Evolutionary conservation across 2,888 invertebrate genomes (phyloP), one percentile per base, ranked within the genome.

Genomic region (Leucophora obtusa): DNA sequence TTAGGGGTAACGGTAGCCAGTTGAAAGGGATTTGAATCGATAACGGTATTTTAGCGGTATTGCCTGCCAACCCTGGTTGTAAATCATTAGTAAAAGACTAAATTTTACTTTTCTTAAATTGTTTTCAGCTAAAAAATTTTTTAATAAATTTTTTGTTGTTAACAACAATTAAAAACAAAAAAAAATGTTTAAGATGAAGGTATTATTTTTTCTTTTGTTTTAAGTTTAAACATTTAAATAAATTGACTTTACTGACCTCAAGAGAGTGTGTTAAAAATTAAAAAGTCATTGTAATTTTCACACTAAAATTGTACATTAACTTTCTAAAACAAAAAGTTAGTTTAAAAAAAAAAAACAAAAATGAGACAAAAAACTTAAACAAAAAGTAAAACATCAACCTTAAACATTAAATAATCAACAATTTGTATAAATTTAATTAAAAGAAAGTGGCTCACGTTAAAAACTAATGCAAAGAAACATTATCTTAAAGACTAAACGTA

Each of bases 201-300:
- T 47, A 47, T 47, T 47, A 47, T n/a, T 47, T n/a, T 47, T 47
- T 47, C 14, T 47, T 47, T n/a, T n/a, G n/a, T n/a, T 47, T 38
- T 38, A 10, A 47, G 43, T 47, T 47, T 47, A 47, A 47, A n/a
- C 43, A 47, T 47, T 38, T 14, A 38, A 38, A 38, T 38, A 38
- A 38, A 38, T 38, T 47, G 43, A 47, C 43, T 47, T 47, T 47
- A n/a, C 43, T 47, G 43, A 47, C 43, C 43, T 47, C 43, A 14
- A 47, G 43, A 47, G 43, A 47, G 43, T 47, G 43, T 47, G 43
- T 47, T 47, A 47, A 47, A 47, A 14, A 47, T 47, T 47, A 47
- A 77, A 66, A 71, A 77, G 60, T 66, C 71, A 77, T 77, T 76
- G 70, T 65, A 76, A 65, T 71, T 76, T 77, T 71, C 71, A 77